These are phyloP conservation scores for Danio rerio DNA, from an alignment of 2,113 vertebrate genomes.

Conservation along the genomic window DNA sequence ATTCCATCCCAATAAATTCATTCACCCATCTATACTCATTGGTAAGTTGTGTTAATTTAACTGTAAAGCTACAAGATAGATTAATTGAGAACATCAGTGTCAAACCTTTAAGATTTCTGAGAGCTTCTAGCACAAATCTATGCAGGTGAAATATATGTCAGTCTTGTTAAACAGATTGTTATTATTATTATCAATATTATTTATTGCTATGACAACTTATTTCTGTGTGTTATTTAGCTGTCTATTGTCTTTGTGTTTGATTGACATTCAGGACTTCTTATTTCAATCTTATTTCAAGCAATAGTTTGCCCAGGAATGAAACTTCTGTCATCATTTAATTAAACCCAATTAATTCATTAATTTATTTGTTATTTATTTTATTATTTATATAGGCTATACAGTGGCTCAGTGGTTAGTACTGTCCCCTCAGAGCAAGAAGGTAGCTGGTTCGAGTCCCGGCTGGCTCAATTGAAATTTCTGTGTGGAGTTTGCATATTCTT, in stretches of 20 bases:
- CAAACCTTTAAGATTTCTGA: neutral
- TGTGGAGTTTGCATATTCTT: no score
- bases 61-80: neutral
- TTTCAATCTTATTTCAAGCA: no score
- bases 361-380: no score
- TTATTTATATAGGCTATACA: no score
- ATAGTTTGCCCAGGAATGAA: neutral
- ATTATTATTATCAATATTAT: neutral
- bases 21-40: neutral
- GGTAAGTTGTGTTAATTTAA: neutral
- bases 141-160: neutral
- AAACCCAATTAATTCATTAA: neutral
- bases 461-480: no score
- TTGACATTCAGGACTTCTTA: neutral
- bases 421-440: no score
- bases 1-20: neutral
- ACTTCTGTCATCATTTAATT: neutral
- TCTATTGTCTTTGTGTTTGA: neutral
- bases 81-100: no score
- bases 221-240: neutral
- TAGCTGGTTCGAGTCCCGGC: no score
- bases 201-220: neutral
- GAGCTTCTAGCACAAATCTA: constrained; percentile 12
- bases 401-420: no score
- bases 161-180: neutral